Evolutionary conservation across 2,888 invertebrate species (phyloP), one percentile per base, ranked within the genome.

Genomic region (Criorhina ranunculi): DNA sequence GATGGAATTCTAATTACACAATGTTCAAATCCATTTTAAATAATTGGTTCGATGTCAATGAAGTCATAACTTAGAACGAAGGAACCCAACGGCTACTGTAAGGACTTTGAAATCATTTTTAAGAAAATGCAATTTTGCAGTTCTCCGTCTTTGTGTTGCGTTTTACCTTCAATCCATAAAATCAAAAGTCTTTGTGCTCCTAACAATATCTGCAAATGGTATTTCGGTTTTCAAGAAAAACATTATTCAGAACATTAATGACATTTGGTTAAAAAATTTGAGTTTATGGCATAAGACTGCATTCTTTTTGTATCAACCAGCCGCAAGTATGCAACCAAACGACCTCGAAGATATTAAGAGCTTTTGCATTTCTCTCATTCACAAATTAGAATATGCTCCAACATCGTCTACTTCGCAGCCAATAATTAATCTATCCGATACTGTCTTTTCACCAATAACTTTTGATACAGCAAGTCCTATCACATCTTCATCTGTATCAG

Each of bases 91-190:
- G 67, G 15, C 15, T 79, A 8, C 46, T 75, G 29, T 17, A 44
- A 37, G 24, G 57, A 80, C 44, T 77, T 86, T 64, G 83, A 83
- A 57, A 80, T 59, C 5, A 62, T 87, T 42, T 83, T 78, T 44
- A n/a, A n/a, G n/a, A n/a, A n/a, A n/a, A n/a, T n/a, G n/a, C n/a
- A n/a, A n/a, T n/a, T n/a, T n/a, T n/a, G n/a, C n/a, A n/a, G n/a
- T n/a, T n/a, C n/a, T n/a, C n/a, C n/a, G n/a, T n/a, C n/a, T n/a
- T n/a, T n/a, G 46, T 86, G 81, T 42, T 86, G 59, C 31, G 85
- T 82, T 44, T 35, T 82, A 31, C 81, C 83, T 9, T 70, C 77
- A 42, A 76, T 86, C 19, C n/a, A 62, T 19, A 86, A 86, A 79
- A 67, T 79, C 9, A 76, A 75, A 35, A 42, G 12, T 8, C 40